Evolutionary conservation across 2,888 invertebrate species (phyloP).

Genomic region (Dynastes hyllus): DNA sequence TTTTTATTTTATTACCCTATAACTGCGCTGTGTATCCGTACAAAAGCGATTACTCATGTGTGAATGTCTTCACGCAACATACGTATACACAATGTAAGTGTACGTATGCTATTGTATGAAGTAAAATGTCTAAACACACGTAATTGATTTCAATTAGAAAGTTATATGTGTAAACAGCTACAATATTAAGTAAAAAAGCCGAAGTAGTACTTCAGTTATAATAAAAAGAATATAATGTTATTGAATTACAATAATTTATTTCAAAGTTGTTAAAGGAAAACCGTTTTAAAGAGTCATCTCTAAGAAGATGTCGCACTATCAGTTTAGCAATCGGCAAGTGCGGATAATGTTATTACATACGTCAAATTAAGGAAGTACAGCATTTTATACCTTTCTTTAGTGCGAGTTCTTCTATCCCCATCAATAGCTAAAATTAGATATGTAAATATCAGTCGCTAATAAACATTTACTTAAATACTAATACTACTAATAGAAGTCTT

Average conservation of each 20-base stretch:
- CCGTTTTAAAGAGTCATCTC: too few relatives aligned
- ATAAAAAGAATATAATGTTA: too few relatives aligned
- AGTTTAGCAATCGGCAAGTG: neutral
- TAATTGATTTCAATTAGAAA: constrained; percentile 13
- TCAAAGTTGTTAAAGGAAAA: too few relatives aligned
- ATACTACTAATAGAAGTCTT: neutral
- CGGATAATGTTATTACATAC: too few relatives aligned
- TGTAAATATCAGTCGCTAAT: neutral
- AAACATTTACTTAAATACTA: neutral
- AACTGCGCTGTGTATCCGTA: too few relatives aligned
- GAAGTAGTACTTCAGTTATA: too few relatives aligned
- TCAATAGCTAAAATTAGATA: neutral
- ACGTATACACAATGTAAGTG: too few relatives aligned
- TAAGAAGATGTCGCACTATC: neutral
- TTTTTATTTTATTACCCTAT: too few relatives aligned
- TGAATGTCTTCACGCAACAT: neutral
- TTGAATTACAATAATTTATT: too few relatives aligned
- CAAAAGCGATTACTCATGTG: too few relatives aligned
- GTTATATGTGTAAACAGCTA: neutral
- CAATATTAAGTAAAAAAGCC: too few relatives aligned
- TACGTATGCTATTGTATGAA: neutral
- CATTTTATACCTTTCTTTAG: neutral
- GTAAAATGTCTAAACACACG: neutral
- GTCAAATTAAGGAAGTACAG: constrained; percentile 2
- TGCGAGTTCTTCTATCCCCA: neutral